Percentiles rank a stretch among this genome's conserved stretches.
These are phyloP conservation scores for Chionoecetes opilio DNA, from an alignment of 1,140 invertebrate species.

Conservation along the genomic window DNA sequence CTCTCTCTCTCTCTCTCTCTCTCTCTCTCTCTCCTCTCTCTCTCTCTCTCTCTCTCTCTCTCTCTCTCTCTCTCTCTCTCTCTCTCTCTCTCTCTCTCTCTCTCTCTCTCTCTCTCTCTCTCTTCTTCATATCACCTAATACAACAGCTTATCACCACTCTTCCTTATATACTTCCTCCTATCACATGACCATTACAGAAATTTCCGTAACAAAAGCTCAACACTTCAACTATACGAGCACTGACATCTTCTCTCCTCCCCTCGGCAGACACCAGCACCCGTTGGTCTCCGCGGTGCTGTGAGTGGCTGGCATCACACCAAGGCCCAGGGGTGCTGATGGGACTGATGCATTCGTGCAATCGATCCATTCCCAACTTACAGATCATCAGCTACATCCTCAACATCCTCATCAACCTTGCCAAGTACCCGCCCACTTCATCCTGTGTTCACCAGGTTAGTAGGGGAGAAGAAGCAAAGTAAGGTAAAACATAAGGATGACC, in stretches of 20 bases:
- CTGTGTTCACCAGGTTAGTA: constrained; percentile 55
- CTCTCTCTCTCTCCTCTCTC: too few species aligned
- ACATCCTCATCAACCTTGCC: constrained; percentile 80
- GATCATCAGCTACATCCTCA: constrained; percentile 77
- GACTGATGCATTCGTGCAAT: constrained; percentile 78
- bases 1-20: too few species aligned
- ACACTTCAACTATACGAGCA: too few species aligned
- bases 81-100: too few species aligned
- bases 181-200: too few species aligned
- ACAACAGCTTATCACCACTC: too few species aligned
- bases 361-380: constrained; percentile 81
- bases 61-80: too few species aligned
- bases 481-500: too few species aligned
- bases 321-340: constrained; percentile 45
- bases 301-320: constrained; percentile 51
- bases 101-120: too few species aligned
- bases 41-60: neutral
- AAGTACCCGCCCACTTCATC: constrained; percentile 71
- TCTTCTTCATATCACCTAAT: too few species aligned
- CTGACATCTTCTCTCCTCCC: neutral
- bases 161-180: too few species aligned
- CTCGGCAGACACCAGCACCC: constrained; percentile 73
- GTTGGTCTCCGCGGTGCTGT: constrained; percentile 78
- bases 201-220: too few species aligned
- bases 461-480: neutral